These are phyloP conservation scores for Drosophila hamatofila DNA, from an alignment of 2,888 invertebrate species.

Conservation along the genomic window DNA sequence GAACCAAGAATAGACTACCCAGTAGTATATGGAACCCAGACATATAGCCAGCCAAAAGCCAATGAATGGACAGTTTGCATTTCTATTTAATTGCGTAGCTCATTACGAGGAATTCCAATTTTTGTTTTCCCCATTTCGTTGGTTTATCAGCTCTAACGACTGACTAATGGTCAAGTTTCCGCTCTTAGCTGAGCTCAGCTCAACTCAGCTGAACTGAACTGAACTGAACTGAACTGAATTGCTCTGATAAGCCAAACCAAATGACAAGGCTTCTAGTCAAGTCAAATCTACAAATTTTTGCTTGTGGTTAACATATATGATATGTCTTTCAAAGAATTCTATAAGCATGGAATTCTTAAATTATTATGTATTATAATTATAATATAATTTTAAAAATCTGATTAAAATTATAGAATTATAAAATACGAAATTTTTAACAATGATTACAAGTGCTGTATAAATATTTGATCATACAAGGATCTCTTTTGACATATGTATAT, in stretches of 20 bases:
- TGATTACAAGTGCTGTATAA: no score
- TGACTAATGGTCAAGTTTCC: constrained; percentile 43
- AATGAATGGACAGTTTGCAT: constrained; percentile 56
- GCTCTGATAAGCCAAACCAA: constrained; percentile 39
- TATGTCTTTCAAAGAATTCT: background rate
- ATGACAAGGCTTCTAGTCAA: constrained; percentile 13
- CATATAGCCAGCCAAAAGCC: constrained; percentile 7
- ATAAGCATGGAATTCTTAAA: no score
- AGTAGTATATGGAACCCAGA: background rate
- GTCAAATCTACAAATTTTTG: background rate
- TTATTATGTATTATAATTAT: no score
- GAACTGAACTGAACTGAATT: constrained; percentile 3
- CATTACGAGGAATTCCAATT: constrained; percentile 28
- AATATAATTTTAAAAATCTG: no score
- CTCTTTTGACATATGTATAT: background rate
- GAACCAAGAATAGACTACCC: background rate
- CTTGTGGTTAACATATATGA: background rate
- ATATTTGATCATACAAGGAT: background rate
- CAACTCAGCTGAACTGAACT: constrained; percentile 1
- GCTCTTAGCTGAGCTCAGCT: constrained; percentile 28
- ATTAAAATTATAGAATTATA: no score
- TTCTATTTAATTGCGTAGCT: constrained; percentile 45
- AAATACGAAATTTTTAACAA: no score
- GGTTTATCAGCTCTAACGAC: constrained; percentile 42
- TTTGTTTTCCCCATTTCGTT: constrained; percentile 2